These are phyloP conservation scores for Hypotaenidia okinawae DNA, from an alignment of 2,797 vertebrate genomes.

Conservation along the genomic window DNA sequence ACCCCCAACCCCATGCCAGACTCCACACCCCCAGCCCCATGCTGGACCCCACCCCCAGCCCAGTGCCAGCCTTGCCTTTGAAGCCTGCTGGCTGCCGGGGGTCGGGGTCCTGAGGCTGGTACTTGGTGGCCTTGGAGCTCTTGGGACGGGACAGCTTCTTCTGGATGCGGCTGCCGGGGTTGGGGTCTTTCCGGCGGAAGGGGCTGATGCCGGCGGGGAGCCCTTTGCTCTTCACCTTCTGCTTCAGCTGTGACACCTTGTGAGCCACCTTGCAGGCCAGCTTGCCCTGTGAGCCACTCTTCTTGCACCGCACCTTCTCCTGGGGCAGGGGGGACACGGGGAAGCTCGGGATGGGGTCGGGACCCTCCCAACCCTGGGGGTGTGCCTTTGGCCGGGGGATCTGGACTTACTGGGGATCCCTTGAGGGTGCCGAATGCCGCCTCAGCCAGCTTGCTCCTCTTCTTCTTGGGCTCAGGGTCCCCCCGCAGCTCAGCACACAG, in stretches of 20 bases:
- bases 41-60: not conserved
- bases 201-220: slow-evolving; percentile 74
- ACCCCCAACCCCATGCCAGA: rapidly evolving
- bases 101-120: slow-evolving; percentile 74
- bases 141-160: slow-evolving; percentile 80
- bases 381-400: rapidly evolving
- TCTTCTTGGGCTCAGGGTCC: slow-evolving; percentile 82
- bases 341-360: rapidly evolving
- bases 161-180: slow-evolving; percentile 68
- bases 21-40: not conserved
- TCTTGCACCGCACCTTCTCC: slow-evolving; percentile 85
- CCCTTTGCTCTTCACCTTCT: slow-evolving; percentile 85
- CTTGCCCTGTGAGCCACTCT: slow-evolving; percentile 77
- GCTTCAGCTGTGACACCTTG: slow-evolving; percentile 87
- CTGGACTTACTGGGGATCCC: slow-evolving; percentile 73
- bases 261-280: slow-evolving; percentile 81
- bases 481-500: slow-evolving; percentile 85
- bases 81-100: slow-evolving; percentile 39
- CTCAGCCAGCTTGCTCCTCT: slow-evolving; percentile 86
- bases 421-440: slow-evolving; percentile 81
- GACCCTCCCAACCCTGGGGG: rapidly evolving
- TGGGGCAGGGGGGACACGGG: slow-evolving; percentile 29
- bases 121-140: slow-evolving; percentile 66
- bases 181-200: slow-evolving; percentile 80
- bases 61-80: not conserved